Conservation (phyloP, 2,888 invertebrate species). For the Tholera decimalis region DNA sequence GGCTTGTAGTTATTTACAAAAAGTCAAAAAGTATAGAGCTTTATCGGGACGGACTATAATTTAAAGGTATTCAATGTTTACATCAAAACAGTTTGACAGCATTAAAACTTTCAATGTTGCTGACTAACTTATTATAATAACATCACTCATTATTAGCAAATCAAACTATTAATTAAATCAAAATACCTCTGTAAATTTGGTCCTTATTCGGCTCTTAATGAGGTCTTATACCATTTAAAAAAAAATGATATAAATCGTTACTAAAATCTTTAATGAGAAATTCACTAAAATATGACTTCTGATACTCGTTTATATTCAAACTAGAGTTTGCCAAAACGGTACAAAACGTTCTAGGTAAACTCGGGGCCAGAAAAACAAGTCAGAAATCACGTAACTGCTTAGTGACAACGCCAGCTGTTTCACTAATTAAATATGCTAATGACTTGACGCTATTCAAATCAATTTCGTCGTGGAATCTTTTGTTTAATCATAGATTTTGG, state of each 20-base stretch:
- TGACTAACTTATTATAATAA: neutral
- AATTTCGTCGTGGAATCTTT: conserved; percentile 30
- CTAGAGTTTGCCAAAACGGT: conserved; percentile 19
- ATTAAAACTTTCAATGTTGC: neutral
- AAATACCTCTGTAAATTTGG: neutral
- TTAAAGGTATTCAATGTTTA: neutral
- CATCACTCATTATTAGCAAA: neutral
- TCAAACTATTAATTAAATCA: neutral
- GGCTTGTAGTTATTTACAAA: no score
- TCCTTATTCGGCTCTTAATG: neutral
- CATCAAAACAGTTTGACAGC: neutral
- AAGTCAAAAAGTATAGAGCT: neutral
- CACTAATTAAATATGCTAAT: conserved; percentile 35
- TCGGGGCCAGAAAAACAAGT: conserved; percentile 8
- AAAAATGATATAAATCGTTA: no score
- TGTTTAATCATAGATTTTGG: conserved; percentile 11
- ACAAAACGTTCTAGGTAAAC: conserved; percentile 15
- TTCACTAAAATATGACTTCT: neutral
- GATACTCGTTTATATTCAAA: conserved; percentile 12
- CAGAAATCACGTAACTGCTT: conserved; percentile 19
- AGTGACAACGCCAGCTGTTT: conserved; percentile 16
- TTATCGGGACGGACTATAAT: neutral
- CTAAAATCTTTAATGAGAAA: neutral
- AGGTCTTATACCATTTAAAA: no score
- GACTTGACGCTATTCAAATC: neutral